Conservation (phyloP, 2,797 vertebrate genomes). For the Glossophaga mutica region DNA sequence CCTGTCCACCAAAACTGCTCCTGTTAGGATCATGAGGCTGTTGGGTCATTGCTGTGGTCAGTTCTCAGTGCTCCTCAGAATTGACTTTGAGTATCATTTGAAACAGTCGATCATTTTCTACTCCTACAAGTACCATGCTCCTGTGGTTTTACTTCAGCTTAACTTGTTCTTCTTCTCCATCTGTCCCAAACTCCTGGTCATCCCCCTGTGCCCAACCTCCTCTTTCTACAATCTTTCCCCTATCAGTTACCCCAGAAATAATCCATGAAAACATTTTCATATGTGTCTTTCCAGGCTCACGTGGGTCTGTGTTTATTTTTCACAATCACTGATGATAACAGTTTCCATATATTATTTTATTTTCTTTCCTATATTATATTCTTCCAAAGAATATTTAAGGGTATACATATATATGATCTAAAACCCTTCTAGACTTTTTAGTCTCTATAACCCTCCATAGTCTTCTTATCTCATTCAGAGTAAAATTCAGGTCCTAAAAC, state of each 20-base stretch:
- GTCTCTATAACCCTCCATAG: neutral
- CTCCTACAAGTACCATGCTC: neutral
- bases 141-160: neutral
- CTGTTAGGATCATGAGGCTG: neutral
- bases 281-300: neutral
- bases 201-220: accelerated
- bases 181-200: neutral
- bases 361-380: neutral
- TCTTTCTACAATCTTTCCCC: neutral
- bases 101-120: neutral
- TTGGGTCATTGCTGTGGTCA: neutral
- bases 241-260: neutral
- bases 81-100: neutral
- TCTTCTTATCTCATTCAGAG: neutral
- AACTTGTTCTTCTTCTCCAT: neutral
- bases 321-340: neutral
- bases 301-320: neutral
- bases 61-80: neutral
- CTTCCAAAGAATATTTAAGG: neutral
- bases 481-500: neutral
- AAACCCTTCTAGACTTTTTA: no score
- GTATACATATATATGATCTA: neutral
- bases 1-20: neutral
- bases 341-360: neutral
- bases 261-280: neutral